Conservation (phyloP, 2,113 vertebrate genomes). For the Semnopithecus entellus region DNA sequence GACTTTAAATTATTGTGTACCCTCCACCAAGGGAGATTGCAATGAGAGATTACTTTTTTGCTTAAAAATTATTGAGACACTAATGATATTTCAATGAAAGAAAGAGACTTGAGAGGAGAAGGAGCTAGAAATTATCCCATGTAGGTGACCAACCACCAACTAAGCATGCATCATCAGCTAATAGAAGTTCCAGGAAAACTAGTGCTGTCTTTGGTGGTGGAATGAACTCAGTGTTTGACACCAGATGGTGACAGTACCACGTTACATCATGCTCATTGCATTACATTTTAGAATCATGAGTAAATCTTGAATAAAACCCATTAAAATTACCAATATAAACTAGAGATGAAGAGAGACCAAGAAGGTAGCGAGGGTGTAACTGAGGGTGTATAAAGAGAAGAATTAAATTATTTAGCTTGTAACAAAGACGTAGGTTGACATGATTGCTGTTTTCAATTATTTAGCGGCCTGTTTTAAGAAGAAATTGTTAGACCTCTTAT, state of each 20-base stretch:
- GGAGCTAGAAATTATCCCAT: neutral
- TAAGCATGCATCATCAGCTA: neutral
- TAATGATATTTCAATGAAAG: neutral
- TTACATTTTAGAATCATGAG: neutral
- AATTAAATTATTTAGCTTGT: neutral
- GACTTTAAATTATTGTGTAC: neutral
- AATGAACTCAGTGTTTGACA: neutral
- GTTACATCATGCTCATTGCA: neutral
- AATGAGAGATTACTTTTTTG: neutral
- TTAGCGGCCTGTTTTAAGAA: neutral
- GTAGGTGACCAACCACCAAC: neutral
- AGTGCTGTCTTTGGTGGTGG: neutral
- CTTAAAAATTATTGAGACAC: neutral
- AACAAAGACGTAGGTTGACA: neutral
- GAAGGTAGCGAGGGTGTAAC: neutral
- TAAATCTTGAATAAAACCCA: neutral
- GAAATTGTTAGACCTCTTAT: neutral
- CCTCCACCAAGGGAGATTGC: neutral
- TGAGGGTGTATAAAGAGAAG: neutral
- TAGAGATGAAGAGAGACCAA: neutral
- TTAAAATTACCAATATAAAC: neutral
- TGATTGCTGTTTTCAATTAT: neutral
- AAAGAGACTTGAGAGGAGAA: neutral
- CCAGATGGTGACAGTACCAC: neutral
- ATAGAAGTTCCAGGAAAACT: neutral